Base-by-base conservation (phyloP, 2,888 invertebrate species). In the Sinopyrophorus schimmeli region DNA sequence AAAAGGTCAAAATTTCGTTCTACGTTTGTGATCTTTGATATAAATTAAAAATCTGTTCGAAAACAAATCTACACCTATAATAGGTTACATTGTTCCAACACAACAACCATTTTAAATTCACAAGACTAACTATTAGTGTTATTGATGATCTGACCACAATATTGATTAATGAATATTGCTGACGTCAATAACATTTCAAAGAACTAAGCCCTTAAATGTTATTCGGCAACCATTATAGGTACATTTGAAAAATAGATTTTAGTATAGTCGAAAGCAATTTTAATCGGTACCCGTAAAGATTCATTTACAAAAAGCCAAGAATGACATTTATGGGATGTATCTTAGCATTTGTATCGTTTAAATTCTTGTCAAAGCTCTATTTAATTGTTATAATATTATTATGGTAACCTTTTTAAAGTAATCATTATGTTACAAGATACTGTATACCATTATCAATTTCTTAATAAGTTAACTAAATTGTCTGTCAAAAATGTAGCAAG, bases 51-150 rank as follows among this genome's bases (percentile, higher is more conserved):
- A 16, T 32, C 17, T 28, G 57, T 59, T 62, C 60, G 59, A 55
- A 58, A 59, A 57, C 55, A 61, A 63, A 62, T 61, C 63, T 57
- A 61, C 58, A 62, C 62, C 55, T 56, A 70, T 69, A 70, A 71
- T 71, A 65, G 68, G 62, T 57, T 64, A 63, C 67, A 70, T 71
- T 71, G 70, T 71, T 70, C 71, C 62, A 64, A 61, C 61, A 67
- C 66, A 68, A 69, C 66, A 69, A 66, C 66, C 70, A 70, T 70
- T 70, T 70, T 69, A 68, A 68, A 69, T 69, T 68, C 67, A 69
- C 68, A 62, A 64, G 65, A 60, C 58, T 60, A 61, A 69, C 70
- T 71, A 72, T 71, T 71, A 72, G 69, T 66, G 64, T 71, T 72
- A 72, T 72, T 72, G 71, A 72, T 72, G 71, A 67, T 68, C 67